Conservation (phyloP, 2,888 invertebrate species). For the Pachymerium ferrugineum region DNA sequence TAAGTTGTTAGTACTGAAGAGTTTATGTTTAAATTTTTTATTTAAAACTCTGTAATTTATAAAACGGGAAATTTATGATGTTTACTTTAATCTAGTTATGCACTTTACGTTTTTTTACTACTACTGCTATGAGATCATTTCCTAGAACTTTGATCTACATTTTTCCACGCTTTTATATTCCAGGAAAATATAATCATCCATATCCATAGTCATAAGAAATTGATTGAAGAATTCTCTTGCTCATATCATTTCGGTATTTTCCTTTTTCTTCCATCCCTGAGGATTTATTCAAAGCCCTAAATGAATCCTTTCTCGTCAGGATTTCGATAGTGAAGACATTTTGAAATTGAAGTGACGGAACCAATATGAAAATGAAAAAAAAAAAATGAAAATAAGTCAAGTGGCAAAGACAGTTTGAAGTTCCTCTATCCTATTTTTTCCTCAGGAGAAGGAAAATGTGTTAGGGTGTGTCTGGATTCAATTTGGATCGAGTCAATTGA, state of each 20-base stretch:
- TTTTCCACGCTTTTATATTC: neutral
- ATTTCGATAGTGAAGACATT: slow-evolving; percentile 19
- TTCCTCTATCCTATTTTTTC: neutral
- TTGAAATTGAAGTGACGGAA: slow-evolving; percentile 3
- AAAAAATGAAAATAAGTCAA: slow-evolving; percentile 21
- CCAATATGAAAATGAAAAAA: neutral
- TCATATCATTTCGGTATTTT: neutral
- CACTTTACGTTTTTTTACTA: no score
- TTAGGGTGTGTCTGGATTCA: slow-evolving; percentile 24
- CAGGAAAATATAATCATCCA: neutral
- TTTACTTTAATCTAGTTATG: slow-evolving; percentile 1
- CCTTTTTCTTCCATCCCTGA: neutral
- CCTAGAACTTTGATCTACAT: neutral
- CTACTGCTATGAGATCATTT: neutral
- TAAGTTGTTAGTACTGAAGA: neutral
- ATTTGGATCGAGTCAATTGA: slow-evolving; percentile 25
- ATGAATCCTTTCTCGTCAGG: slow-evolving; percentile 18
- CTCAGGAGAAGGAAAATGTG: slow-evolving; percentile 21
- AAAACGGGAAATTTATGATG: neutral
- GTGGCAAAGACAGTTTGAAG: slow-evolving; percentile 15
- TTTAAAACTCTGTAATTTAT: no score
- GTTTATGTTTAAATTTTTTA: neutral
- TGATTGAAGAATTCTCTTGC: neutral
- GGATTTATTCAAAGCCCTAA: slow-evolving; percentile 2
- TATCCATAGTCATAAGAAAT: neutral